Evolutionary conservation across 2,797 vertebrate genomes (phyloP).

Genomic region (Sitta carolinensis): DNA sequence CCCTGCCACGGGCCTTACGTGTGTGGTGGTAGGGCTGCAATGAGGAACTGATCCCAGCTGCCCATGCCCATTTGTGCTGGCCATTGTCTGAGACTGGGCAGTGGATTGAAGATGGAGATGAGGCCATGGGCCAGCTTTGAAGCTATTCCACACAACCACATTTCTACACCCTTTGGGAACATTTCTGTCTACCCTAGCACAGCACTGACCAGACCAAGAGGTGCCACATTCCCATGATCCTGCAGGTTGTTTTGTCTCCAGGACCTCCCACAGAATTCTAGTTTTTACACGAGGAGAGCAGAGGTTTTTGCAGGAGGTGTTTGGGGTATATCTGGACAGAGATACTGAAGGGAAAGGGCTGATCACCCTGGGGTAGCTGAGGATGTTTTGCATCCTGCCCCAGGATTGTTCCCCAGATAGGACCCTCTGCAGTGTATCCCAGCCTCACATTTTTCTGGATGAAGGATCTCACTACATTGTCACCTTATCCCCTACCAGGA

Average conservation of each 20-base stretch:
- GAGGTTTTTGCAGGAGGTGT: not conserved
- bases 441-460: not conserved
- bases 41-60: not conserved
- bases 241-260: not conserved
- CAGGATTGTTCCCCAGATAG: not conserved
- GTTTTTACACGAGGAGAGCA: not conserved
- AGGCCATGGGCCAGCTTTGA: not conserved
- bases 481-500: not conserved
- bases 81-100: not conserved
- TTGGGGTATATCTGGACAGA: not conserved
- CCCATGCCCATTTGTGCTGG: not conserved
- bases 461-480: not conserved
- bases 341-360: not conserved
- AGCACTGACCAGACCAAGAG: not conserved
- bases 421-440: not conserved
- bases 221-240: not conserved
- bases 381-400: not conserved
- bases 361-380: not conserved
- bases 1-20: fast-evolving
- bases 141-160: not conserved
- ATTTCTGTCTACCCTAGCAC: not conserved
- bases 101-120: not conserved
- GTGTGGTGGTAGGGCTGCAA: not conserved
- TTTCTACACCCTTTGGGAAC: not conserved
- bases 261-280: not conserved